Conservation (phyloP, 2,888 invertebrate genomes). For the Carterocephalus palaemon region DNA sequence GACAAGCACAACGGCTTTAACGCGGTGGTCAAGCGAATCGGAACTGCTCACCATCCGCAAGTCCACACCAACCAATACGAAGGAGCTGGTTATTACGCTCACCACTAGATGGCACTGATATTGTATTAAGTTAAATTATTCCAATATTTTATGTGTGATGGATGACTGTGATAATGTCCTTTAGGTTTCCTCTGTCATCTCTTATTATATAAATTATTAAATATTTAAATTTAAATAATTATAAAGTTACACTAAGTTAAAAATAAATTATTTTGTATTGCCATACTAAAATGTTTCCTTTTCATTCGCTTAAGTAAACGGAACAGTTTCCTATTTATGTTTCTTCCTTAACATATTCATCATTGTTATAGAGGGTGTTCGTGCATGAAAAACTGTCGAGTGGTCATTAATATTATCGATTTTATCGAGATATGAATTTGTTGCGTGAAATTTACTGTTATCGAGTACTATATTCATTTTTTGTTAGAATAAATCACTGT, state of each 20-base stretch:
- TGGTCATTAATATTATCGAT: conserved; percentile 27
- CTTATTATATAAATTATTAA: conserved; percentile 12
- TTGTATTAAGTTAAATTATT: conserved; percentile 29
- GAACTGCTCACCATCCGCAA: conserved; percentile 70
- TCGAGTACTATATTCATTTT: conserved; percentile 1
- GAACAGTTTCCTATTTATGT: conserved; percentile 9
- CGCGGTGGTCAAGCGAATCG: conserved; percentile 73
- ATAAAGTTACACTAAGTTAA: no score
- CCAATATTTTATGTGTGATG: conserved; percentile 22
- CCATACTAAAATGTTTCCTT: conserved; percentile 4
- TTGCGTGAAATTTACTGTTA: conserved; percentile 13
- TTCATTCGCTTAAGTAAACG: conserved; percentile 9
- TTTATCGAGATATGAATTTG: conserved; percentile 1
- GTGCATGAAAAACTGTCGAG: conserved; percentile 48
- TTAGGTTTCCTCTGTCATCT: conserved; percentile 2
- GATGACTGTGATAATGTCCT: conserved; percentile 49
- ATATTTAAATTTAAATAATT: no score
- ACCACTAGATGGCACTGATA: conserved; percentile 62
- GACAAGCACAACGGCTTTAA: conserved; percentile 74
- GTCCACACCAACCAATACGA: conserved; percentile 53
- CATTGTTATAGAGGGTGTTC: conserved; percentile 49
- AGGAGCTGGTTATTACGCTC: conserved; percentile 50
- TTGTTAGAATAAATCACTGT: conserved; percentile 5
- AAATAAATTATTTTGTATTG: conserved; percentile 20
- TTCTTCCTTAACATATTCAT: conserved; percentile 51